These are phyloP conservation scores for Capreolus pygargus DNA, from an alignment of 2,113 vertebrate species.

Conservation along the genomic window DNA sequence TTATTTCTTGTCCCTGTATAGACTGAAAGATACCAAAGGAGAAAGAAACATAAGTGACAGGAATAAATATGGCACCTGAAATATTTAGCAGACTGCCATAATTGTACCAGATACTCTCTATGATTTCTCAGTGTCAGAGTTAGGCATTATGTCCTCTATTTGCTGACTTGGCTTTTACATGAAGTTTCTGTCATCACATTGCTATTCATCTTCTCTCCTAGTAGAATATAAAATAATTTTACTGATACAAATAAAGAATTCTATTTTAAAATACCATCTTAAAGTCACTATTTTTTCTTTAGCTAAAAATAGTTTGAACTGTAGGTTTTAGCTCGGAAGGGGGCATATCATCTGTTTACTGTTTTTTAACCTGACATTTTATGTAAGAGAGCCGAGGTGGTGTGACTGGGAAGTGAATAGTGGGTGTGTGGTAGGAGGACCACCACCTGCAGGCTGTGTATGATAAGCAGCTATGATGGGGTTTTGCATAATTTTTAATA, in stretches of 20 bases:
- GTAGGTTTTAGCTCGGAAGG: neutral
- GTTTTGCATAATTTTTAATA: neutral
- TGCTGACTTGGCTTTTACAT: neutral
- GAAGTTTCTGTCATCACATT: neutral
- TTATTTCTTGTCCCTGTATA: neutral
- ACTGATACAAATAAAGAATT: neutral
- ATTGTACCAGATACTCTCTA: neutral
- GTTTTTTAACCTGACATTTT: neutral
- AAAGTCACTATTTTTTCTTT: neutral
- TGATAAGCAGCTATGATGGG: neutral
- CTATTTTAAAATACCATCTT: neutral
- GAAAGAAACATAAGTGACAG: neutral
- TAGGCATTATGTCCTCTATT: neutral
- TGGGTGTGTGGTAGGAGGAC: accelerated
- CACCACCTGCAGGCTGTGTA: neutral
- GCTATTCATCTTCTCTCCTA: neutral
- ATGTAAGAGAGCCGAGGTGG: neutral
- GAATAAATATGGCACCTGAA: neutral
- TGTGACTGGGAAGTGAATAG: neutral
- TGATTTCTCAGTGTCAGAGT: neutral
- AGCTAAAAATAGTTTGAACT: neutral
- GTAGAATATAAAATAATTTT: neutral
- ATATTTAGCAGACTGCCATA: neutral
- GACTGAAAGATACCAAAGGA: neutral
- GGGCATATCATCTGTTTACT: neutral